Conservation (phyloP, 2,113 vertebrate genomes). For the Pimephales promelas region DNA sequence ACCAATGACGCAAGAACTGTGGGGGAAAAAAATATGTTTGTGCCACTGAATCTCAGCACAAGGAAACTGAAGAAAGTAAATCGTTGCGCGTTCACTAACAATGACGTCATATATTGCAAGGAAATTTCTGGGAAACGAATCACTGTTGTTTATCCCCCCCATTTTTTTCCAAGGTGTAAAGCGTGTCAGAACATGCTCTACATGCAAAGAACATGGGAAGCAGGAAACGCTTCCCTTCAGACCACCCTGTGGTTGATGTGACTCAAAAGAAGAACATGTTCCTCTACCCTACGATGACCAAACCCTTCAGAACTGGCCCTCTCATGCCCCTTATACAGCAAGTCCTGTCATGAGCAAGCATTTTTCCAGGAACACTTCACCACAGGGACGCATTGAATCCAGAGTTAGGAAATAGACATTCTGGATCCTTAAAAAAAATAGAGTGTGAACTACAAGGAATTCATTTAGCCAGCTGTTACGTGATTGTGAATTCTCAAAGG, state of each 20-base stretch:
- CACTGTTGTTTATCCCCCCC: not conserved
- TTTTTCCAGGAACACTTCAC: conserved; percentile 25
- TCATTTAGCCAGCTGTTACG: conserved; percentile 2
- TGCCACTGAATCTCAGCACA: not conserved
- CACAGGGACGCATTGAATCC: not conserved
- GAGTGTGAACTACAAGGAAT: not conserved
- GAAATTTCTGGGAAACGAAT: conserved; percentile 9
- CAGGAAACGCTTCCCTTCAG: conserved; percentile 21
- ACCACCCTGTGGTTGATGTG: conserved; percentile 22
- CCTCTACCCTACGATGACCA: not conserved
- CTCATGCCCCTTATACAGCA: conserved; percentile 29
- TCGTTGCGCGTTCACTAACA: not conserved
- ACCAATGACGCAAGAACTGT: not conserved
- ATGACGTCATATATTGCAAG: conserved; percentile 8
- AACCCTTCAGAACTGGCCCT: not conserved
- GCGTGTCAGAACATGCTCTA: conserved; percentile 43
- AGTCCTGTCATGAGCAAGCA: conserved; percentile 43
- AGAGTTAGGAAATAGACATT: conserved; percentile 13
- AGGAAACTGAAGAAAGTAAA: not conserved
- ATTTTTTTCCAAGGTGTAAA: not conserved
- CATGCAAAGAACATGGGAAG: conserved; percentile 6
- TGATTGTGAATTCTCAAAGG: conserved; percentile 1
- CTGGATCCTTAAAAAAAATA: not conserved
- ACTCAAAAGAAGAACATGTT: conserved; percentile 23
- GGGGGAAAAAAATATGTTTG: not conserved